Conservation (phyloP, 1,140 invertebrate genomes). For the Battus philenor region DNA sequence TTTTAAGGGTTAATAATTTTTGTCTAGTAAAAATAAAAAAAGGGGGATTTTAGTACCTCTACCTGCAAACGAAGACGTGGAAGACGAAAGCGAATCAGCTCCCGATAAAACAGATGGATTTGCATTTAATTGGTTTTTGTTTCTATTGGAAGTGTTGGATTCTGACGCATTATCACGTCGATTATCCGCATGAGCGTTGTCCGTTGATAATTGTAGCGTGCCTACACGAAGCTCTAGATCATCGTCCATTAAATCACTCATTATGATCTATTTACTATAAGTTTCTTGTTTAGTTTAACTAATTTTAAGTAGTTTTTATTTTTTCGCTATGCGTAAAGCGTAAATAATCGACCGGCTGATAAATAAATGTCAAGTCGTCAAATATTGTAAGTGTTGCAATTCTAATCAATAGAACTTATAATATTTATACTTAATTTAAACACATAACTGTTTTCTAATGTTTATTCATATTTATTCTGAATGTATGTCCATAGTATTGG, state of each 20-base stretch:
- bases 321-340: constrained; percentile 27
- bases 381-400: too few relatives aligned
- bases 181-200: constrained; percentile 35
- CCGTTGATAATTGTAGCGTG: constrained; percentile 59
- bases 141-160: constrained; percentile 34
- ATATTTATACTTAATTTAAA: too few relatives aligned
- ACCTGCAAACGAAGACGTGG: constrained; percentile 67
- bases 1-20: too few relatives aligned
- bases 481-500: too few relatives aligned
- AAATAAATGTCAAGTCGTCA: constrained; percentile 15
- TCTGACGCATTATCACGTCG: constrained; percentile 31
- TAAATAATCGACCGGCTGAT: constrained; percentile 57
- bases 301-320: constrained; percentile 16
- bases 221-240: constrained; percentile 68
- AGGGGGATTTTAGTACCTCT: constrained; percentile 20
- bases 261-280: constrained; percentile 21
- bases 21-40: too few relatives aligned
- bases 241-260: constrained; percentile 63
- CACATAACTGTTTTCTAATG: too few relatives aligned
- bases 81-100: constrained; percentile 61
- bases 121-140: constrained; percentile 35
- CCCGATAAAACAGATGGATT: constrained; percentile 63
- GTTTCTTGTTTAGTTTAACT: constrained; percentile 12
- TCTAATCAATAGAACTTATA: too few relatives aligned
- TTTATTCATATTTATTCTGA: too few relatives aligned